A percentile compares a stretch with the other conserved stretches of the same genome.
Conservation (phyloP, 2,113 vertebrate genomes). For the Triplophysa rosa region DNA sequence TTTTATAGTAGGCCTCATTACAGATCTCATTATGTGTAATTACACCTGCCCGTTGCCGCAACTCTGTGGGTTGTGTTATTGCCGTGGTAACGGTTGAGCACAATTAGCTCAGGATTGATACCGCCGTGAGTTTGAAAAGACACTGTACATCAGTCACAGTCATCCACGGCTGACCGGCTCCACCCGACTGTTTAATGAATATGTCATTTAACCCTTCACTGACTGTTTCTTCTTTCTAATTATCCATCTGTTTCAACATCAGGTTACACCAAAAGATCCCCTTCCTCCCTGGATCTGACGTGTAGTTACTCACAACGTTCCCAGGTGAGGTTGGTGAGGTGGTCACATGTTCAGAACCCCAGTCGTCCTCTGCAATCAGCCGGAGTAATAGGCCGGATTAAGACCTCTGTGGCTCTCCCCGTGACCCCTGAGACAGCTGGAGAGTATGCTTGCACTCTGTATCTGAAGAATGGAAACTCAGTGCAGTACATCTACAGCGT, state of each 20-base stretch:
- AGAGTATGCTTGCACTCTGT: conserved; percentile 71
- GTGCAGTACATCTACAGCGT: conserved; percentile 54
- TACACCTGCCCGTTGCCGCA: conserved; percentile 51
- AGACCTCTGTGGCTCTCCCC: conserved; percentile 58
- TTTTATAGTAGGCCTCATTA: conserved; percentile 55
- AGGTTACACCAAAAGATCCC: conserved; percentile 48
- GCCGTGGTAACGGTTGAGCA: conserved; percentile 44
- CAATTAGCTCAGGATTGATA: conserved; percentile 53
- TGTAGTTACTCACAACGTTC: conserved; percentile 62
- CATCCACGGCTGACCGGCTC: conserved; percentile 15
- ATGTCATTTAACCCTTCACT: conserved; percentile 39
- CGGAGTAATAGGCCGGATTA: conserved; percentile 51
- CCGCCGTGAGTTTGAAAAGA: conserved; percentile 42
- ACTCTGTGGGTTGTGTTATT: conserved; percentile 45
- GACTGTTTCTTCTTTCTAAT: conserved; percentile 19
- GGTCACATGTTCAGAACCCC: conserved; percentile 63
- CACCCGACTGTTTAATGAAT: conserved; percentile 38
- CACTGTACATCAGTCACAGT: conserved; percentile 48
- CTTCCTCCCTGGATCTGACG: conserved; percentile 52
- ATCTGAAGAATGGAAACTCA: conserved; percentile 61
- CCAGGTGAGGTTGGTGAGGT: conserved; percentile 56
- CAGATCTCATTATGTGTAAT: conserved; percentile 56
- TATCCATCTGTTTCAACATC: conserved; percentile 25
- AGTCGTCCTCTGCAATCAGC: not conserved
- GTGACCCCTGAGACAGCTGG: conserved; percentile 63